Evolutionary conservation across 2,797 vertebrate species (phyloP).

Genomic region (Erethizon dorsatum): DNA sequence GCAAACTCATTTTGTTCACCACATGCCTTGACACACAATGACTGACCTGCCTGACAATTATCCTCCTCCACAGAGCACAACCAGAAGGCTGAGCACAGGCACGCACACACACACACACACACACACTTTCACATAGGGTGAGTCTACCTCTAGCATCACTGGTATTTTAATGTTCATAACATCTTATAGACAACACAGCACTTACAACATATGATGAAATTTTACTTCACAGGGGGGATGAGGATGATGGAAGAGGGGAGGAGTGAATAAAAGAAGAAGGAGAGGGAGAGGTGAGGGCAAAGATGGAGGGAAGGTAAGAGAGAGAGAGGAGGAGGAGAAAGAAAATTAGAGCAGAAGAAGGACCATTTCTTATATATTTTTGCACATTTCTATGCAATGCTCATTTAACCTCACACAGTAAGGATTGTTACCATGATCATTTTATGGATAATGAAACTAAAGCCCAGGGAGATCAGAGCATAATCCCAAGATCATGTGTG

Average conservation of each 20-base stretch:
- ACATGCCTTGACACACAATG: conserved; percentile 15
- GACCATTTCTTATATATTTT: not conserved
- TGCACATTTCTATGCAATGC: not conserved
- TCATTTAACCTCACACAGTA: not conserved
- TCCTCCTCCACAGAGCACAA: not conserved
- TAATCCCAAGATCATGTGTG: not conserved
- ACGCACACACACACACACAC: not conserved
- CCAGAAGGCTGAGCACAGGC: not conserved
- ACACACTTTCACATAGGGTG: not conserved
- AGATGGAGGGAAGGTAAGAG: not conserved
- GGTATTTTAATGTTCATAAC: not conserved
- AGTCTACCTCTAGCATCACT: not conserved
- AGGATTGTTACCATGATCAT: not conserved
- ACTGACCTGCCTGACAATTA: conserved; percentile 46
- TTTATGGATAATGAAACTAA: not conserved
- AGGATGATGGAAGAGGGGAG: not conserved
- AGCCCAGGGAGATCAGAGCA: not conserved
- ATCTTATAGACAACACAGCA: not conserved
- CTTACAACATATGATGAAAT: conserved; percentile 24
- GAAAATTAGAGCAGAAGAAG: not conserved
- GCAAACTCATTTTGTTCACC: conserved; percentile 61
- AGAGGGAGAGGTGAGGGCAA: not conserved
- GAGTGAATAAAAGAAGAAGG: not conserved
- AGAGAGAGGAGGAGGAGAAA: not conserved
- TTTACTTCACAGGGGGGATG: not conserved